These are phyloP conservation scores for Anodontia alba DNA, from an alignment of 2,888 invertebrate genomes.

Conservation along the genomic window DNA sequence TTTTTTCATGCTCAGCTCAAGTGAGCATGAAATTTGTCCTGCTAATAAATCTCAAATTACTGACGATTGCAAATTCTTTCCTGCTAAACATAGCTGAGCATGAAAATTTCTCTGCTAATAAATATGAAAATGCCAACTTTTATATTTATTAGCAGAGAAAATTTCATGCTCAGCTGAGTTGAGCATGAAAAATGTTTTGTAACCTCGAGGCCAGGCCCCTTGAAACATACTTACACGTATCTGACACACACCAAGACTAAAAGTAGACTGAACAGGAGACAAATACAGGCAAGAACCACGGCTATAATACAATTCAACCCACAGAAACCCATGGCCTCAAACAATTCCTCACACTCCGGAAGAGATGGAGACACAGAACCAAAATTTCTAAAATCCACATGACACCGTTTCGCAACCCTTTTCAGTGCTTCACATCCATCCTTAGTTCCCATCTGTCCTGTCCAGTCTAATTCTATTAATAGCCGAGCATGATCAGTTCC, in stretches of 20 bases:
- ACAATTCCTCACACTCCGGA: slow-evolving; percentile 54
- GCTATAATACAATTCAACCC: slow-evolving; percentile 62
- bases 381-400: slow-evolving; percentile 48
- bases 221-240: slow-evolving; percentile 67
- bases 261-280: slow-evolving; percentile 54
- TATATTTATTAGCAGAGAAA: no score
- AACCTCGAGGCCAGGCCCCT: no score
- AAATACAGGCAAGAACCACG: slow-evolving; percentile 57
- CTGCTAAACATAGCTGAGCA: no score
- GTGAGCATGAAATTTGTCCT: no score
- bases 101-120: no score
- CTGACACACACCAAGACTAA: slow-evolving; percentile 60
- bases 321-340: slow-evolving; percentile 44
- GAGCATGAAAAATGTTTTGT: no score
- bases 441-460: slow-evolving; percentile 46
- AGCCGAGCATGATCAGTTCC: slow-evolving; percentile 48
- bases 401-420: slow-evolving; percentile 55
- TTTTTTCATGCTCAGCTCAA: no score
- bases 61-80: no score
- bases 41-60: no score
- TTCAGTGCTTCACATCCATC: slow-evolving; percentile 56
- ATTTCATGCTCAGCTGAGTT: no score
- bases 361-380: slow-evolving; percentile 34
- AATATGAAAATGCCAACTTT: no score
- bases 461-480: slow-evolving; percentile 59